These are phyloP conservation scores for Phaonia tiefii DNA, from an alignment of 2,888 invertebrate species.

Conservation along the genomic window DNA sequence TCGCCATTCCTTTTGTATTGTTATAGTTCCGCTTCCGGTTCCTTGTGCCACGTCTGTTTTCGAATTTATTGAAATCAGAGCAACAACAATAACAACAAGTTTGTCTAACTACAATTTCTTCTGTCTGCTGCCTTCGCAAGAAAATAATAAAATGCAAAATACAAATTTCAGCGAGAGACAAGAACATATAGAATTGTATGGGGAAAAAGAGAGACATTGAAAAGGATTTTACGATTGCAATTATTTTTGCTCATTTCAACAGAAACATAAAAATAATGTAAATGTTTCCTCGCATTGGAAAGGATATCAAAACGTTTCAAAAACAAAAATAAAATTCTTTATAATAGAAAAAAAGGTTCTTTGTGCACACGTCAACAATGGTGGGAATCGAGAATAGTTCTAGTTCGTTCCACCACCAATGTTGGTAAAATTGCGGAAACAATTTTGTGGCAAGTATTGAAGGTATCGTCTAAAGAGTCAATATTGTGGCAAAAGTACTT, in stretches of 20 bases:
- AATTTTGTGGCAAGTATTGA: neutral
- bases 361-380: too few species aligned
- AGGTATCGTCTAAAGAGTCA: constrained; percentile 1
- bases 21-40: constrained; percentile 30
- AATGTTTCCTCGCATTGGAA: constrained; percentile 17
- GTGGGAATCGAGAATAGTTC: too few species aligned
- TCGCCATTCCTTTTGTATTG: constrained; percentile 25
- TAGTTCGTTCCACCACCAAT: neutral
- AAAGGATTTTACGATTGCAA: constrained; percentile 44
- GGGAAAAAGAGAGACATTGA: constrained; percentile 24
- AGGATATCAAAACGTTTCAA: constrained; percentile 2
- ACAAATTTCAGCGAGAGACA: neutral
- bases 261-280: constrained; percentile 36
- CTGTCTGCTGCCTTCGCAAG: constrained; percentile 19
- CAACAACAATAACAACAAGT: neutral
- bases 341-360: too few species aligned
- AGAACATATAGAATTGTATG: neutral
- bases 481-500: constrained; percentile 43
- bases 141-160: constrained; percentile 34
- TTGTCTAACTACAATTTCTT: constrained; percentile 23
- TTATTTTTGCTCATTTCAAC: constrained; percentile 45
- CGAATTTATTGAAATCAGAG: too few species aligned
- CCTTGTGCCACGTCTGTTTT: neutral
- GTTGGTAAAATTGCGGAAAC: neutral
- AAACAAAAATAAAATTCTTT: too few species aligned